Percentiles rank a stretch among this genome's conserved stretches.
Evolutionary conservation across 2,113 vertebrate genomes (phyloP).

Genomic region (Elephantulus edwardii): DNA sequence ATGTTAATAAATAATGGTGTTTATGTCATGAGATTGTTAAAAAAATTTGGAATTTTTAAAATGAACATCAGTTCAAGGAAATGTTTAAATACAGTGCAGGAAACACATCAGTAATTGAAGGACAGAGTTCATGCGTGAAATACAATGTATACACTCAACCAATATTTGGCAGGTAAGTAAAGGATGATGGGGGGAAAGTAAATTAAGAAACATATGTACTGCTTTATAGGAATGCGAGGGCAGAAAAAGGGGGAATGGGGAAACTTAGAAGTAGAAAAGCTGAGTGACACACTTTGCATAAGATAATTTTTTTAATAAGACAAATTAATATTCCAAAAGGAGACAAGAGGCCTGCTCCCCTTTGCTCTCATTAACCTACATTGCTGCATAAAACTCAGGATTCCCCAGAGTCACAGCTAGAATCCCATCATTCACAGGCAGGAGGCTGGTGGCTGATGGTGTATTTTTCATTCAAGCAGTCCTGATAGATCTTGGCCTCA

Average conservation of each 20-base stretch:
- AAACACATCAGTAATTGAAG: neutral
- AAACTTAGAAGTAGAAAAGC: neutral
- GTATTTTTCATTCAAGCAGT: neutral
- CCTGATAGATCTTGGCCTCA: neutral
- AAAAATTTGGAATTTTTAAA: constrained; percentile 3
- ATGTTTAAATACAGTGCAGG: neutral
- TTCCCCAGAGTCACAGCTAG: rapidly evolving
- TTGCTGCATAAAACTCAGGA: neutral
- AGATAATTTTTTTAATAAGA: constrained; percentile 33
- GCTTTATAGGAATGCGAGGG: neutral
- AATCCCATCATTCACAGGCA: neutral
- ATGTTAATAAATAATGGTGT: neutral
- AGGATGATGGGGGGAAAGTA: neutral
- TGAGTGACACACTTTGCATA: neutral
- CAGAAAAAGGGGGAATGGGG: neutral
- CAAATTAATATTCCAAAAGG: constrained; percentile 6
- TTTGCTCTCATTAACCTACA: constrained; percentile 10
- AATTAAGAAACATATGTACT: neutral
- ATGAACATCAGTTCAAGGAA: neutral
- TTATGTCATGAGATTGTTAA: neutral
- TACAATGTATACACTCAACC: neutral
- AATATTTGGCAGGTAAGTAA: neutral
- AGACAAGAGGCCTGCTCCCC: neutral
- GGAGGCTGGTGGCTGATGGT: neutral
- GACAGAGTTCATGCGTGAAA: neutral